Base-by-base conservation (phyloP, 2,113 vertebrate species). In the Thoracochromis brauschi region DNA sequence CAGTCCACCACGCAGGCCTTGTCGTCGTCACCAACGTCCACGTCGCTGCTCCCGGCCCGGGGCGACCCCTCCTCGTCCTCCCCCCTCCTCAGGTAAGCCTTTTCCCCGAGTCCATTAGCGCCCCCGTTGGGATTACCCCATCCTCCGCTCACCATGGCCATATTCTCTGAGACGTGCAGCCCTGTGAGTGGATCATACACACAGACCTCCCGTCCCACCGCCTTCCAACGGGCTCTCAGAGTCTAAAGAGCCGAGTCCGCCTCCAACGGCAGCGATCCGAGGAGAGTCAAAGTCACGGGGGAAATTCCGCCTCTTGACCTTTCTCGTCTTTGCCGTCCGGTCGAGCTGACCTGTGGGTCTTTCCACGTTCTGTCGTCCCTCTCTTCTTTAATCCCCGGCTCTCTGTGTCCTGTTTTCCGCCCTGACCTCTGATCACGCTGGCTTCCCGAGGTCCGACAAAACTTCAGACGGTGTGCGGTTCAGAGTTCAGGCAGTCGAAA, bases 71-170 rank as follows among this genome's bases (percentile, higher is more conserved):
- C 97, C 81, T 97, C 97, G 26, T 98, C 97, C 82, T 96, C 96
- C 87, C 95, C 96, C 86, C 95, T 94, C 85, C 96, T 95, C 91
- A 97, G 97, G 95, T 97, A 98, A 83, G 94, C 95, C 89, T 97
- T 97, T 33, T 97, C 96, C 83, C 94, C 95, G 35, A 97, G 96
- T 90, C 97, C 97, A 60, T 96, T 97, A 49, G 96, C 95, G 88
- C 96, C 97, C 82, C 97, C 96, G 75, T 97, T 98, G 82, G 98
- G 97, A 96, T 98, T 97, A 57, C 97, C 97, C 98, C 98, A 98
- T 95, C 97, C 97, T 87, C 97, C 97, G 95, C 97, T 96, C 96
- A 98, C 97, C 97, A 98, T 98, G 97, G 98, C 98, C 98, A 99
- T 99, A 92, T 95, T 98, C 92, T 93, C 94, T 83, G 88, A 92